A percentile compares a stretch with the other conserved stretches of the same genome.
Conservation (phyloP, 2,113 vertebrate species). For the Saimiri boliviensis region DNA sequence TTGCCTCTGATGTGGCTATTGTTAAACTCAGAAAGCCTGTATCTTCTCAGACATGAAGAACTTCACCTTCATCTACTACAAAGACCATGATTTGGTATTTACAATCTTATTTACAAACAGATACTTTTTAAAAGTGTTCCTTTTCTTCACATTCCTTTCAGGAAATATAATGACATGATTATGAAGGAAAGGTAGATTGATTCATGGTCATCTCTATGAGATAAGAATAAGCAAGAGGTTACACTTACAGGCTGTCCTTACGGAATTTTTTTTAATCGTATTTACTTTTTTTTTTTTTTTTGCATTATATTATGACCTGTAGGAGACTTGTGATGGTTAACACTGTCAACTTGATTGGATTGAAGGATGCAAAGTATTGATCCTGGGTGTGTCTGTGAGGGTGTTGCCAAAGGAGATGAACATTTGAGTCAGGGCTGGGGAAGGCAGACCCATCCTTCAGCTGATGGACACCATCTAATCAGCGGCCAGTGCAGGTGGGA, state of each 20-base stretch:
- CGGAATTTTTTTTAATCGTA: accelerated
- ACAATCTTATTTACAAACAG: not conserved
- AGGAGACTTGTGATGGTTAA: not conserved
- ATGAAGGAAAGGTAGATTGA: not conserved
- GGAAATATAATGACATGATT: not conserved
- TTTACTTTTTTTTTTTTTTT: not conserved
- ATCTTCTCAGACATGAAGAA: not conserved
- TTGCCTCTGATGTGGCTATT: not conserved
- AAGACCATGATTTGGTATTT: not conserved
- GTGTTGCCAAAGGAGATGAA: no score
- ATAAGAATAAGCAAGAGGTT: not conserved
- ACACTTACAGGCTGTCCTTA: not conserved
- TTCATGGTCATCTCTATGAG: not conserved
- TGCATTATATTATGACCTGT: not conserved
- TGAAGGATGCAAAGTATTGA: no score
- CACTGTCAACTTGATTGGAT: no score
- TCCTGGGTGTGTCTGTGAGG: no score
- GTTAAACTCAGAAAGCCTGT: not conserved
- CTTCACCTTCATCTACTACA: not conserved
- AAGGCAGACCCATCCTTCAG: no score
- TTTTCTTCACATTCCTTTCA: not conserved
- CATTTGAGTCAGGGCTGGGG: no score
- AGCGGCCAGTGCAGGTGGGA: no score
- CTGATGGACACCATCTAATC: no score
- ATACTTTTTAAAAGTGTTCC: not conserved